Conservation (phyloP, 2,888 invertebrate species). For the Alloscopus bannaensis region DNA sequence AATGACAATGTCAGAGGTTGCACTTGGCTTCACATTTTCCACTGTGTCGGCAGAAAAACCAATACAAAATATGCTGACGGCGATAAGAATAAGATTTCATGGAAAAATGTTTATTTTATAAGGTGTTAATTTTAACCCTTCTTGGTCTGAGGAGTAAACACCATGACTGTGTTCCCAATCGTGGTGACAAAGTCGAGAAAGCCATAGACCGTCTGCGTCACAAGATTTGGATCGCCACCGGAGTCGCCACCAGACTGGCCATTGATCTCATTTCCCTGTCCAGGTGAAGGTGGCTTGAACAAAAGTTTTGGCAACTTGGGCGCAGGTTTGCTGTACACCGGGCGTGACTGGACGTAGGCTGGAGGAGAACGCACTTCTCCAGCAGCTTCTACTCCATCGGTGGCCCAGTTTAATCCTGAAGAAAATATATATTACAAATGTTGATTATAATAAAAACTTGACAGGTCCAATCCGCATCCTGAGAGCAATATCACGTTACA, state of each 20-base stretch:
- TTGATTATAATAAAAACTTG: too few relatives aligned
- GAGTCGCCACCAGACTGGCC: constrained; percentile 74
- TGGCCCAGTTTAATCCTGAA: constrained; percentile 38
- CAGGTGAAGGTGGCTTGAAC: constrained; percentile 56
- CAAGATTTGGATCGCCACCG: constrained; percentile 75
- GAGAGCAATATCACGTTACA: too few relatives aligned
- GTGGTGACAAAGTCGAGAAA: constrained; percentile 96
- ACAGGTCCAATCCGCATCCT: too few relatives aligned
- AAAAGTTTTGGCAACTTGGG: constrained; percentile 68
- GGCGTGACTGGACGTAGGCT: constrained; percentile 73
- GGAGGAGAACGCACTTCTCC: constrained; percentile 69
- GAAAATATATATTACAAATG: neutral
- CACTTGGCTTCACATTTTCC: constrained; percentile 46
- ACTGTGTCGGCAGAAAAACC: constrained; percentile 14
- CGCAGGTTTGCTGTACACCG: constrained; percentile 74
- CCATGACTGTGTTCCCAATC: constrained; percentile 95
- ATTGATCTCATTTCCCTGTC: constrained; percentile 52
- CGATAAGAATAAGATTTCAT: neutral
- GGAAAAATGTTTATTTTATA: too few relatives aligned
- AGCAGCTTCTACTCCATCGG: constrained; percentile 49
- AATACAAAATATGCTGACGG: neutral
- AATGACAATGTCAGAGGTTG: constrained; percentile 32
- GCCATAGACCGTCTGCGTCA: constrained; percentile 95
- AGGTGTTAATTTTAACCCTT: constrained; percentile 69
- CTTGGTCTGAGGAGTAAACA: constrained; percentile 89